A percentile compares a stretch with the other conserved stretches of the same genome.
phyloP scores from a whole-genome alignment of 64 coral and sea anemone species.

The Pachyseris speciosa region DNA sequence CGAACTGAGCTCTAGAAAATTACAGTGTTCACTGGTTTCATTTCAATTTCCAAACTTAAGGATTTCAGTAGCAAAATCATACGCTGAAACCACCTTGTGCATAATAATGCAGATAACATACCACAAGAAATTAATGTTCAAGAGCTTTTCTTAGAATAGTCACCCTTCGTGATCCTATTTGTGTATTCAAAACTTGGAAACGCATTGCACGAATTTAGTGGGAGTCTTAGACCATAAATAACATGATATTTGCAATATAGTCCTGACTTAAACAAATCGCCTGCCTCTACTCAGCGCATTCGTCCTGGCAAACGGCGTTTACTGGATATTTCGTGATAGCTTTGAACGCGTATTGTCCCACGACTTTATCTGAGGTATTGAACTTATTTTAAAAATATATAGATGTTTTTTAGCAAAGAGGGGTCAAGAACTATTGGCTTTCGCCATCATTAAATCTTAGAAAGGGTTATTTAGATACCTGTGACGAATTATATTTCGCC shows the following conservation, averaged over 20 bases:
- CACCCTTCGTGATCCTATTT: not conserved
- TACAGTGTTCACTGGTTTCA: not conserved
- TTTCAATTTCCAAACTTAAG: not conserved
- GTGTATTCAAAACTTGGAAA: too few relatives aligned
- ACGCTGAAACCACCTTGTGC: too few relatives aligned
- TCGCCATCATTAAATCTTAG: not conserved
- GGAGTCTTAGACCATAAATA: too few relatives aligned
- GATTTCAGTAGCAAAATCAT: not conserved
- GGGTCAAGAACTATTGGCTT: slow-evolving; percentile 6
- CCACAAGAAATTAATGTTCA: too few relatives aligned
- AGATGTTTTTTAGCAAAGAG: not conserved
- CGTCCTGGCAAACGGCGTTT: not conserved
- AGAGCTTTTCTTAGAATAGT: not conserved
- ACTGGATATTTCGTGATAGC: not conserved
- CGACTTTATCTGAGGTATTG: not conserved
- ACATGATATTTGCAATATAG: too few relatives aligned
- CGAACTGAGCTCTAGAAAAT: too few relatives aligned
- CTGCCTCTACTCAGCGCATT: not conserved
- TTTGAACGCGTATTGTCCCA: not conserved
- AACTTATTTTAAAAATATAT: not conserved
- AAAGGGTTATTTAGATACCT: not conserved
- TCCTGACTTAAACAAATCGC: too few relatives aligned
- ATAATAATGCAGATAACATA: too few relatives aligned
- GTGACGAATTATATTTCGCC: not conserved
- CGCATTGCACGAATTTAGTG: too few relatives aligned